Conservation (phyloP, 2,888 invertebrate genomes). For the Dicyrtoma fusca region DNA sequence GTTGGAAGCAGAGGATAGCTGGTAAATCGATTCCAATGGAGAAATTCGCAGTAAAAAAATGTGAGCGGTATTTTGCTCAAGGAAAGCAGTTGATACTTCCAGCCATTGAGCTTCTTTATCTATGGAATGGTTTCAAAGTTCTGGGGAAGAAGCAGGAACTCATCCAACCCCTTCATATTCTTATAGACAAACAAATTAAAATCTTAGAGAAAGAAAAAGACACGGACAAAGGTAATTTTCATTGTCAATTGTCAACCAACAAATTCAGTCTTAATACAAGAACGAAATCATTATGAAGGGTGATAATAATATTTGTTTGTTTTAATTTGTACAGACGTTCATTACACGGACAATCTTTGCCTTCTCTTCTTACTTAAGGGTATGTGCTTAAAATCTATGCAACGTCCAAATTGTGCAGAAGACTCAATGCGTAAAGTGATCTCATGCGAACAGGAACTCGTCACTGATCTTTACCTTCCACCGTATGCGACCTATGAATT, state of each 20-base stretch:
- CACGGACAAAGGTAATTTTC: slow-evolving; percentile 57
- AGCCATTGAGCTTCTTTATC: slow-evolving; percentile 82
- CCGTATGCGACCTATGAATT: slow-evolving; percentile 87
- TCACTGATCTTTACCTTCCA: slow-evolving; percentile 79
- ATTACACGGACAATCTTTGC: slow-evolving; percentile 73
- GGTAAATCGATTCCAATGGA: slow-evolving; percentile 97
- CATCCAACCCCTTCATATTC: slow-evolving; percentile 47
- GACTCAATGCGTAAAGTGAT: slow-evolving; percentile 71
- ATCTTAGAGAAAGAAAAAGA: slow-evolving; percentile 58
- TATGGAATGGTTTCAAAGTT: slow-evolving; percentile 90
- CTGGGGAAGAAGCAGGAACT: slow-evolving; percentile 71
- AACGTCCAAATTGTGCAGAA: slow-evolving; percentile 75
- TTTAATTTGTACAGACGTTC: slow-evolving; percentile 56
- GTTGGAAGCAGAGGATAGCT: slow-evolving; percentile 84
- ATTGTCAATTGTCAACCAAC: no score
- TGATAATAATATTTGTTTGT: slow-evolving; percentile 45
- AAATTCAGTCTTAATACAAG: no score
- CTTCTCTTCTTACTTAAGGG: slow-evolving; percentile 79
- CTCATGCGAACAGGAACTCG: slow-evolving; percentile 71
- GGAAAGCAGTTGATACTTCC: slow-evolving; percentile 76
- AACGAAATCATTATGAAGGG: background rate
- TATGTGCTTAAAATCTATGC: slow-evolving; percentile 78
- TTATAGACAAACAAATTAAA: slow-evolving; percentile 63
- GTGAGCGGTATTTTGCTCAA: slow-evolving; percentile 77
- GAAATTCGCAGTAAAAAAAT: slow-evolving; percentile 89